Conservation (phyloP, 2,797 vertebrate genomes). For the Menidia menidia region DNA sequence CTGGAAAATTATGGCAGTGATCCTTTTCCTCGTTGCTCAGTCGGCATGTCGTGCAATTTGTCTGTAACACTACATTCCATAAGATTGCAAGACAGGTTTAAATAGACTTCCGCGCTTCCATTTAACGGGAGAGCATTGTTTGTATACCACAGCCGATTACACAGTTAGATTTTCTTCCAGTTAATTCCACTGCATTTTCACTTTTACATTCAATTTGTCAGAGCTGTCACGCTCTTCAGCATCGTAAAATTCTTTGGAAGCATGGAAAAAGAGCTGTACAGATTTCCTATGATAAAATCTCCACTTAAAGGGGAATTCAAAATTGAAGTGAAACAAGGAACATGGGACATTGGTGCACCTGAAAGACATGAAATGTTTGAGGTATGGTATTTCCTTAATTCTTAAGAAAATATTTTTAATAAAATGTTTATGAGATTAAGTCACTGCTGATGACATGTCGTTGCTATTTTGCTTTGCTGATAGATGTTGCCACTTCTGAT, state of each 20-base stretch:
- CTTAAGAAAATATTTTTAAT: not conserved
- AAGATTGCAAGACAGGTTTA: slow-evolving; percentile 41
- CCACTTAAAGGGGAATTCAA: slow-evolving; percentile 7
- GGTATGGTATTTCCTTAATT: not conserved
- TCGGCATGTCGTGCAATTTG: not conserved
- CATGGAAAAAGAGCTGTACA: not conserved
- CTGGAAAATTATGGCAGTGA: not conserved
- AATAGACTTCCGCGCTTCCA: slow-evolving; percentile 30
- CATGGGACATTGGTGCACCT: not conserved
- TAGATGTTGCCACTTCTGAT: not conserved
- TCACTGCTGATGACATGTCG: not conserved
- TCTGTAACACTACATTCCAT: slow-evolving; percentile 33
- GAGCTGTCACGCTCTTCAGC: slow-evolving; percentile 24
- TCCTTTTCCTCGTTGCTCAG: not conserved
- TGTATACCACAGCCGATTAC: slow-evolving; percentile 52
- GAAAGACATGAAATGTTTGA: not conserved
- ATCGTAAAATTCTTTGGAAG: not conserved
- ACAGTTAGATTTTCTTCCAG: slow-evolving; percentile 45
- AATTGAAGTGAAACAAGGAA: slow-evolving; percentile 42
- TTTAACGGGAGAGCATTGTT: slow-evolving; percentile 59
- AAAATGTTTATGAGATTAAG: not conserved
- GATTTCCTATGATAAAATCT: not conserved
- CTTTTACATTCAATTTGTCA: slow-evolving; percentile 44
- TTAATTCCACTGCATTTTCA: slow-evolving; percentile 37
- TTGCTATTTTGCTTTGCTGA: slow-evolving; percentile 1